Percentiles rank a stretch among this genome's conserved stretches.
These are phyloP conservation scores for Cacoxenus indagator DNA, from an alignment of 2,888 invertebrate species.

Conservation along the genomic window DNA sequence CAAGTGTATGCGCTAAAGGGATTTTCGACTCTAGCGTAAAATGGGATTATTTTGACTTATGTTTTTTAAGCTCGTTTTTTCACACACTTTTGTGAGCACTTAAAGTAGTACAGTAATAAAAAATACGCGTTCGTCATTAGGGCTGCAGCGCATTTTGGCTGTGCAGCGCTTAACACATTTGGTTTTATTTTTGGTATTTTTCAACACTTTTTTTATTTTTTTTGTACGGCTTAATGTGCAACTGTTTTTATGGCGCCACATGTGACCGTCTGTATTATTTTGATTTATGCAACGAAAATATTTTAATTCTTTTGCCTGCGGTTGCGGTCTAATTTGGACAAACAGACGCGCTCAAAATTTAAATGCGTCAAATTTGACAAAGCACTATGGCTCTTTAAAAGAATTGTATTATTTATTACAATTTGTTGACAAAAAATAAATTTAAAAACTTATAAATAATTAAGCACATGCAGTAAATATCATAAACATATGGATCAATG, in stretches of 20 bases:
- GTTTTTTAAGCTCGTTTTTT: slow-evolving; percentile 31
- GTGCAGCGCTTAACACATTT: neutral
- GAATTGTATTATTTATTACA: too few relatives aligned
- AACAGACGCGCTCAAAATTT: neutral
- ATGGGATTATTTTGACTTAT: slow-evolving; percentile 56
- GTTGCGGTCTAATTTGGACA: neutral
- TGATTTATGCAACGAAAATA: neutral
- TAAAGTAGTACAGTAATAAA: slow-evolving; percentile 16
- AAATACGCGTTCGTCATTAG: slow-evolving; percentile 55
- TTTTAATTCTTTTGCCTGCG: neutral
- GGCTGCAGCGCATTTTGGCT: neutral
- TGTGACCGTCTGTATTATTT: neutral
- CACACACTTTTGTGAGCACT: neutral
- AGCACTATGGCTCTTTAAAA: too few relatives aligned
- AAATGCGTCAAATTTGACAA: too few relatives aligned
- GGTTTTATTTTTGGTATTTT: neutral
- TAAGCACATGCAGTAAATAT: too few relatives aligned
- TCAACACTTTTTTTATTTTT: neutral
- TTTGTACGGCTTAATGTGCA: too few relatives aligned
- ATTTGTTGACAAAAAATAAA: too few relatives aligned
- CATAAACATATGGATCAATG: too few relatives aligned
- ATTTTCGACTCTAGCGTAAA: neutral
- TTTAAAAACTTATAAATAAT: too few relatives aligned
- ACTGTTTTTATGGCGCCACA: neutral
- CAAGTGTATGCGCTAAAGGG: neutral